These are phyloP conservation scores for Sebastes steindachneri DNA, from an alignment of 2,797 vertebrate genomes.

Conservation along the genomic window DNA sequence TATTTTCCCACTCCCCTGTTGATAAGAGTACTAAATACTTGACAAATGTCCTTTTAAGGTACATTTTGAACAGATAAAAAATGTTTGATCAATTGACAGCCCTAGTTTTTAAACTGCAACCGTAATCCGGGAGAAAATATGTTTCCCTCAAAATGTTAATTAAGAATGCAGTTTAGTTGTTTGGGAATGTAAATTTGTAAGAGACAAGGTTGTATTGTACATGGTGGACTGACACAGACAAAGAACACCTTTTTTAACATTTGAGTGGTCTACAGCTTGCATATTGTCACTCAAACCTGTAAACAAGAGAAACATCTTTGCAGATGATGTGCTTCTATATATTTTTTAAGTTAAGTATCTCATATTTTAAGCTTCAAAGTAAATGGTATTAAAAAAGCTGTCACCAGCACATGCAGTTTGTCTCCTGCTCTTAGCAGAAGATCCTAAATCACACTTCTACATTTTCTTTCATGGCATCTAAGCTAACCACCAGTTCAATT, in stretches of 20 bases:
- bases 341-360: not conserved
- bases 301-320: not conserved
- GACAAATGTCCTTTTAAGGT: too few species aligned
- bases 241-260: not conserved
- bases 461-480: slow-evolving; percentile 7
- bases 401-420: not conserved
- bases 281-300: not conserved
- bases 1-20: too few species aligned
- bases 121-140: not conserved
- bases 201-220: not conserved
- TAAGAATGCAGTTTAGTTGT: not conserved
- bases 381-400: not conserved
- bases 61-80: too few species aligned
- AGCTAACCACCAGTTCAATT: slow-evolving; percentile 21
- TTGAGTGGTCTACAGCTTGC: not conserved
- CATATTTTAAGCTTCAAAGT: not conserved
- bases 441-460: not conserved
- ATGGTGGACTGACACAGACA: not conserved
- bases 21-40: too few species aligned
- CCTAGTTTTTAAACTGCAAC: not conserved
- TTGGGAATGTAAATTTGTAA: not conserved
- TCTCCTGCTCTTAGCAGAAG: not conserved
- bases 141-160: not conserved
- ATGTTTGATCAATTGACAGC: too few species aligned
- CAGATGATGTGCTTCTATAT: not conserved